phyloP scores from a whole-genome alignment of 2,888 invertebrate species.

The Ornithoptera priamus region DNA sequence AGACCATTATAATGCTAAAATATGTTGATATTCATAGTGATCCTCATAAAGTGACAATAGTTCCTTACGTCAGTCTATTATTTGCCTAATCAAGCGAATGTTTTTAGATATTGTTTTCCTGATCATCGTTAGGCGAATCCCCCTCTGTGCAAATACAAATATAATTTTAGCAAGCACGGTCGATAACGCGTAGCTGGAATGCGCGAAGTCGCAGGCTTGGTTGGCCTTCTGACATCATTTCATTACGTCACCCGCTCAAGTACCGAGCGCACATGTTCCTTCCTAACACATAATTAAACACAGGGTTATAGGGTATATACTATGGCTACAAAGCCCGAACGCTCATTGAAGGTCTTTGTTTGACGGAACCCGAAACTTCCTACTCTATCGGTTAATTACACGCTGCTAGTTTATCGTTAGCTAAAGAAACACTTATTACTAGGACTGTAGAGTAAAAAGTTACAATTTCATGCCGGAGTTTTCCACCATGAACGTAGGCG shows the following conservation, averaged over 20 bases:
- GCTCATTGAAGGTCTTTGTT: constrained; percentile 37
- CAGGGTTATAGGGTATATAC: constrained; percentile 35
- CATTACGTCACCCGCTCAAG: constrained; percentile 42
- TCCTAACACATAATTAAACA: constrained; percentile 36
- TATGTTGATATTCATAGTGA: too few species aligned
- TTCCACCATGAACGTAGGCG: constrained; percentile 1
- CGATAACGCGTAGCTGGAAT: constrained; percentile 24
- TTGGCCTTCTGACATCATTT: constrained; percentile 44
- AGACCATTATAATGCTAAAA: too few species aligned
- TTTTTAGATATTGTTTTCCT: too few species aligned
- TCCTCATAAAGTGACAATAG: too few species aligned
- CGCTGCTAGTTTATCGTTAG: constrained; percentile 13
- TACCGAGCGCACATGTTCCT: constrained; percentile 34
- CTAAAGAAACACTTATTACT: constrained; percentile 3
- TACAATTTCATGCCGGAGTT: constrained; percentile 1
- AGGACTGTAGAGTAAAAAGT: neutral
- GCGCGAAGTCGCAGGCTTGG: constrained; percentile 27
- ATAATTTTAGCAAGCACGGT: constrained; percentile 22
- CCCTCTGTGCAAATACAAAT: neutral
- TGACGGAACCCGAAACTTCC: constrained; percentile 37
- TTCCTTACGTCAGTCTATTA: too few species aligned
- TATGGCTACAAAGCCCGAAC: constrained; percentile 36
- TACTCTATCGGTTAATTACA: constrained; percentile 32
- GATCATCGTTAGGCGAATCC: too few species aligned
- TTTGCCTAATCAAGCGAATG: too few species aligned